phyloP scores from a whole-genome alignment of 2,113 vertebrate genomes.

The Hymenochirus boettgeri region DNA sequence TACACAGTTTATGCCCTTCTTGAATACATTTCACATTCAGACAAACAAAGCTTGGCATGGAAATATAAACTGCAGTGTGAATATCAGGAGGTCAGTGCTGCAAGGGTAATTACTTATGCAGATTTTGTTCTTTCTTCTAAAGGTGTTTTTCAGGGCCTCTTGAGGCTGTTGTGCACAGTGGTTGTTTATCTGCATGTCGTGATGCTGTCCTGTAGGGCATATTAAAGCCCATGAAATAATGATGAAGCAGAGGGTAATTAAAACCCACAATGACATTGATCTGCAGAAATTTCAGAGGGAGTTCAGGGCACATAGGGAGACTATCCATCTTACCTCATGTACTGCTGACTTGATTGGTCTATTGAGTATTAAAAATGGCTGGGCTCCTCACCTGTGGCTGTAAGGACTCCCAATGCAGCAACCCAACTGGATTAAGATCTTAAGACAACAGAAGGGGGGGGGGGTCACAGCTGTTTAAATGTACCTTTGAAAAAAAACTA shows the following conservation, averaged over 20 bases:
- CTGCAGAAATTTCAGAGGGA: slow-evolving; percentile 86
- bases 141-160: slow-evolving; percentile 41
- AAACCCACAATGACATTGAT: slow-evolving; percentile 75
- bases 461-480: slow-evolving; percentile 51
- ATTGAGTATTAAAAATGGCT: slow-evolving; percentile 74
- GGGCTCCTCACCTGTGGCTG: slow-evolving; percentile 83
- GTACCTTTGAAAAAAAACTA: slow-evolving; percentile 41
- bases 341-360: slow-evolving; percentile 86
- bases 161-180: slow-evolving; percentile 39
- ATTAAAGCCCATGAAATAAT: slow-evolving; percentile 89
- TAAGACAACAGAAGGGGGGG: slow-evolving; percentile 55
- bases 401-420: slow-evolving; percentile 74
- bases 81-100: slow-evolving; percentile 51
- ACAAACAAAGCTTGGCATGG: slow-evolving; percentile 9
- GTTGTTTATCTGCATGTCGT: slow-evolving; percentile 59
- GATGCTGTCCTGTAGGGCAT: slow-evolving; percentile 71
- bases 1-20: not conserved
- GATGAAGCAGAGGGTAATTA: slow-evolving; percentile 90
- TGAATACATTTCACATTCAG: slow-evolving; percentile 8
- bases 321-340: slow-evolving; percentile 71
- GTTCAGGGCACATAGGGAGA: slow-evolving; percentile 62
- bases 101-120: slow-evolving; percentile 40
- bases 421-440: slow-evolving; percentile 67
- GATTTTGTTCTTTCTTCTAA: slow-evolving; percentile 41
- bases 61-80: slow-evolving; percentile 33